Conservation (phyloP, 2,113 vertebrate genomes). For the Gracilinanus agilis region DNA sequence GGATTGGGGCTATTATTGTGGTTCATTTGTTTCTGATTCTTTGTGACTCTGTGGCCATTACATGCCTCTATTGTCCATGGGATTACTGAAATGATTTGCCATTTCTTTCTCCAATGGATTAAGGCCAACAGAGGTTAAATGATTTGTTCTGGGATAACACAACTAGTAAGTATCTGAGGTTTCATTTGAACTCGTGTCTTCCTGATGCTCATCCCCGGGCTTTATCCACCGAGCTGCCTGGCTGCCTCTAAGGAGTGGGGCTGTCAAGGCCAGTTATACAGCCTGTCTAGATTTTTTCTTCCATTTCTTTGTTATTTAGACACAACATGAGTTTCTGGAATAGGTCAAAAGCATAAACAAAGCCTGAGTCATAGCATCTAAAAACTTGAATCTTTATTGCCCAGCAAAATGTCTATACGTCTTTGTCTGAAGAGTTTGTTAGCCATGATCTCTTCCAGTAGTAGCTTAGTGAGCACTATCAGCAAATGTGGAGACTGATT, state of each 20-base stretch:
- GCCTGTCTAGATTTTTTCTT: not conserved
- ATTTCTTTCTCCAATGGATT: too few relatives aligned
- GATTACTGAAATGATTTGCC: too few relatives aligned
- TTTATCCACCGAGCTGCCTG: too few relatives aligned
- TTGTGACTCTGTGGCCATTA: too few relatives aligned
- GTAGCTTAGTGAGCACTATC: conserved; percentile 71
- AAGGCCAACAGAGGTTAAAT: too few relatives aligned
- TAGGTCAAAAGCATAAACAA: not conserved
- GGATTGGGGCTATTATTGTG: not conserved
- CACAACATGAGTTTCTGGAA: not conserved
- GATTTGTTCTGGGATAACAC: too few relatives aligned
- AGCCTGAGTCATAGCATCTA: not conserved
- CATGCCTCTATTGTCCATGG: too few relatives aligned
- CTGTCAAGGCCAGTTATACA: not conserved
- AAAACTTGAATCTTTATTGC: not conserved
- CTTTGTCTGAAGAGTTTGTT: conserved; percentile 70
- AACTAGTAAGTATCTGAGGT: too few relatives aligned
- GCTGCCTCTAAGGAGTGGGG: not conserved
- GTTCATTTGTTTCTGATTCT: too few relatives aligned
- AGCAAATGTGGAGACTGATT: conserved; percentile 77
- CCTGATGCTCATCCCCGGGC: too few relatives aligned
- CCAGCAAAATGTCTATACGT: conserved; percentile 68
- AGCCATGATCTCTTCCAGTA: conserved; percentile 61
- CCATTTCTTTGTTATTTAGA: not conserved
- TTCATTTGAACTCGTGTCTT: too few relatives aligned